Conservation (phyloP, 2,113 vertebrate genomes). For the Lucifuga dentata region DNA sequence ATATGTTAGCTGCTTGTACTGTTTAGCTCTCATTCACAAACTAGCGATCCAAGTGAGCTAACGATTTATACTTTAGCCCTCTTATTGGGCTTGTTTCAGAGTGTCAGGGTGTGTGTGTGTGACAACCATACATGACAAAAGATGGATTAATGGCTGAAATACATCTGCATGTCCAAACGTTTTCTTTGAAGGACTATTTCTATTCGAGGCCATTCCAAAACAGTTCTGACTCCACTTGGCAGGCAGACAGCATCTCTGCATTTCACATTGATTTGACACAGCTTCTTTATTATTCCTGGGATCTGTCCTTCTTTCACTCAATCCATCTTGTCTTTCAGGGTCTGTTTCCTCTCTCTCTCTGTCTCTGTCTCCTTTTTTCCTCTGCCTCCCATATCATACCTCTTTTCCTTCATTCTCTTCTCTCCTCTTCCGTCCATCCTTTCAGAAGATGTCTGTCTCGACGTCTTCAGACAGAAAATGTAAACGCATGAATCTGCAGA, state of each 20-base stretch:
- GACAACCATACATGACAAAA: constrained; percentile 48
- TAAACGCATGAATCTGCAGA: constrained; percentile 57
- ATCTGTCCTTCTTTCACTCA: no score
- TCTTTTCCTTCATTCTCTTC: not conserved
- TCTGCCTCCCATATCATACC: constrained; percentile 8
- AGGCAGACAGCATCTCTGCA: constrained; percentile 6
- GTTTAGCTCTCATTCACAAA: no score
- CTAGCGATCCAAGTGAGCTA: no score
- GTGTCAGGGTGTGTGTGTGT: constrained; percentile 29
- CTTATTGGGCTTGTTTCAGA: no score
- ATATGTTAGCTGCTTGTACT: no score
- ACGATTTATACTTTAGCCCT: no score
- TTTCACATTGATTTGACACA: not conserved
- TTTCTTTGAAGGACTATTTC: constrained; percentile 67
- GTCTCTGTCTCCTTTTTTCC: not conserved
- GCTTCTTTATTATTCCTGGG: not conserved
- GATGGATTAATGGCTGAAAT: constrained; percentile 54
- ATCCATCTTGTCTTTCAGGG: no score
- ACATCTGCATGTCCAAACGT: constrained; percentile 69
- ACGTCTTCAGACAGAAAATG: constrained; percentile 62
- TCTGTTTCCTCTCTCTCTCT: not conserved
- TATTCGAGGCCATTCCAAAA: constrained; percentile 47
- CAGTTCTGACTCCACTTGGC: constrained; percentile 52
- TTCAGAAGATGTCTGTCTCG: constrained; percentile 57
- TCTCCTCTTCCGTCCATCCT: not conserved